A percentile compares a stretch with the other conserved stretches of the same genome.
Evolutionary conservation across 1,140 invertebrate species (phyloP).

Genomic region (Hyphantria cunea): DNA sequence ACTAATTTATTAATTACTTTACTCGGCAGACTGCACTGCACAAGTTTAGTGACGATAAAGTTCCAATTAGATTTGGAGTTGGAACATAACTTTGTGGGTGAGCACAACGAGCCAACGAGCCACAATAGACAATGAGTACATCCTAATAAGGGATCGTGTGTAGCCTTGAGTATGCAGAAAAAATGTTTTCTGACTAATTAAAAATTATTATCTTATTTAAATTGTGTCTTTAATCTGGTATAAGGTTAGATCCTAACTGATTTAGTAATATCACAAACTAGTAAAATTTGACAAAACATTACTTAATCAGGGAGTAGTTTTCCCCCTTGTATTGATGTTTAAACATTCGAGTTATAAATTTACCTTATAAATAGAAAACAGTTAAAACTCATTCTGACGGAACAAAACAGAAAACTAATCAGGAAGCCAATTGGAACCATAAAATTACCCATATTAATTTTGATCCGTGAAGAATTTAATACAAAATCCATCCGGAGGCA

Average conservation of each 20-base stretch:
- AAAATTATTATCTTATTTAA: too few relatives aligned
- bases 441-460: conserved; percentile 28
- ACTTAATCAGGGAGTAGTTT: too few relatives aligned
- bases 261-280: too few relatives aligned
- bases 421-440: neutral
- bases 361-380: neutral
- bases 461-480: conserved; percentile 39
- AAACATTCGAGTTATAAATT: conserved; percentile 1
- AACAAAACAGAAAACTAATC: neutral
- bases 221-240: too few relatives aligned
- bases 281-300: too few relatives aligned
- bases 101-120: neutral
- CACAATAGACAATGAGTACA: too few relatives aligned
- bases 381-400: neutral
- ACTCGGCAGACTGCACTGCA: neutral
- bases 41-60: neutral
- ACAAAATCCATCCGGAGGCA: conserved; percentile 27
- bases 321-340: neutral
- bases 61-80: neutral
- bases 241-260: too few relatives aligned
- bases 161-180: too few relatives aligned
- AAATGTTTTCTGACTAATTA: too few relatives aligned
- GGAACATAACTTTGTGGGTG: neutral
- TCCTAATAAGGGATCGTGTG: too few relatives aligned
- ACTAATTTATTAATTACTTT: neutral